Percentiles rank a stretch among this genome's conserved stretches.
Conservation (phyloP, 2,797 vertebrate species). For the Poecilia gillii region DNA sequence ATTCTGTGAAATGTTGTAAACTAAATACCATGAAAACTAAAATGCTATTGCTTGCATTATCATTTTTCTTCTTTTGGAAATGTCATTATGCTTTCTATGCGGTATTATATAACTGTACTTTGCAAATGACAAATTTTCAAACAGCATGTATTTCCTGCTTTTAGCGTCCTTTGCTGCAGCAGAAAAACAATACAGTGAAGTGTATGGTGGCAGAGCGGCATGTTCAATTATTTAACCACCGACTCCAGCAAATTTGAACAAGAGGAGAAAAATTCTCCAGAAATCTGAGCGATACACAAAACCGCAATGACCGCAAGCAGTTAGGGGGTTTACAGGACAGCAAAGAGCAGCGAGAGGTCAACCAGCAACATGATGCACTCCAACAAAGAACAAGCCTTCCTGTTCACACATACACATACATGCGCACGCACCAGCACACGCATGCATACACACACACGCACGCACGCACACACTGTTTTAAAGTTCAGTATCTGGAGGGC, state of each 20-base stretch:
- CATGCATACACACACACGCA: slow-evolving; percentile 18
- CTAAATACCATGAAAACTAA: background rate
- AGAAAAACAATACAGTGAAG: background rate
- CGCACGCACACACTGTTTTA: slow-evolving; percentile 21
- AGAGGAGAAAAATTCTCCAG: slow-evolving; percentile 19
- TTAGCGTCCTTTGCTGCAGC: background rate
- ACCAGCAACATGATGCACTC: slow-evolving; percentile 34
- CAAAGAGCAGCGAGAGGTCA: slow-evolving; percentile 49
- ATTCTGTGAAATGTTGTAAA: background rate
- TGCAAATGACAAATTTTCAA: background rate
- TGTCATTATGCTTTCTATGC: background rate
- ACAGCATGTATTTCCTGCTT: background rate
- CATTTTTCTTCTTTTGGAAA: slow-evolving; percentile 7
- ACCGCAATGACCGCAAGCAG: slow-evolving; percentile 48
- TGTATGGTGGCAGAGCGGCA: background rate
- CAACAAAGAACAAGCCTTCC: slow-evolving; percentile 57
- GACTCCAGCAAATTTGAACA: slow-evolving; percentile 8
- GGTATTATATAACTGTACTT: background rate
- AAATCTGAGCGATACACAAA: slow-evolving; percentile 34
- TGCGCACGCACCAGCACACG: slow-evolving; percentile 7
- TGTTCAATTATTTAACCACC: slow-evolving; percentile 6
- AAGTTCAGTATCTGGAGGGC: slow-evolving; percentile 46
- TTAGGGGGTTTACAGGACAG: slow-evolving; percentile 41
- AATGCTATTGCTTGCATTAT: background rate
- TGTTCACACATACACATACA: slow-evolving; percentile 27